A percentile compares a stretch with the other conserved stretches of the same genome.
phyloP scores from a whole-genome alignment of 2,797 vertebrate species.

The Trachops cirrhosus region DNA sequence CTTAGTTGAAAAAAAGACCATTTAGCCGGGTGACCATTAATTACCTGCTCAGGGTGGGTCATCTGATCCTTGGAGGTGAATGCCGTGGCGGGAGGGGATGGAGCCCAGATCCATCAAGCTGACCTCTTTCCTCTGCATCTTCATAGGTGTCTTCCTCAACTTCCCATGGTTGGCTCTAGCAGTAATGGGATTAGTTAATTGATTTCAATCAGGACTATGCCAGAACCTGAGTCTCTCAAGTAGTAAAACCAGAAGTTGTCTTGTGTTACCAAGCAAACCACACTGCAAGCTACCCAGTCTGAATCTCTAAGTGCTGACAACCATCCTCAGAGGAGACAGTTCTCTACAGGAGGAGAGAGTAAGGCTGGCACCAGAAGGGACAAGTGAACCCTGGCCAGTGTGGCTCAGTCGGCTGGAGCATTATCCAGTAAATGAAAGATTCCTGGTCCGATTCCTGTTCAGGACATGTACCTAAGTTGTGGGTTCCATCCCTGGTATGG shows the following conservation, averaged over 20 bases:
- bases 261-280: not conserved
- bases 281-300: not conserved
- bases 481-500: not conserved
- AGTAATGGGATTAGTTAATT: not conserved
- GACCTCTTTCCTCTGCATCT: not conserved
- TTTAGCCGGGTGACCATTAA: not conserved
- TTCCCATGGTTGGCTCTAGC: not conserved
- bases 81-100: not conserved
- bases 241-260: not conserved
- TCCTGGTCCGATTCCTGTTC: not conserved
- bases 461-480: not conserved
- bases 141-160: not conserved
- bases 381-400: not conserved
- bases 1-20: not conserved
- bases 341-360: not conserved
- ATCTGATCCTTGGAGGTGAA: not conserved
- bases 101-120: not conserved
- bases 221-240: not conserved
- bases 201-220: slow-evolving; percentile 19
- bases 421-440: not conserved
- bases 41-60: not conserved
- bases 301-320: not conserved
- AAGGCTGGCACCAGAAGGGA: not conserved
- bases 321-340: not conserved
- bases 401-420: not conserved